Conservation (phyloP, 2,888 invertebrate genomes). For the Capitulum mitella region DNA sequence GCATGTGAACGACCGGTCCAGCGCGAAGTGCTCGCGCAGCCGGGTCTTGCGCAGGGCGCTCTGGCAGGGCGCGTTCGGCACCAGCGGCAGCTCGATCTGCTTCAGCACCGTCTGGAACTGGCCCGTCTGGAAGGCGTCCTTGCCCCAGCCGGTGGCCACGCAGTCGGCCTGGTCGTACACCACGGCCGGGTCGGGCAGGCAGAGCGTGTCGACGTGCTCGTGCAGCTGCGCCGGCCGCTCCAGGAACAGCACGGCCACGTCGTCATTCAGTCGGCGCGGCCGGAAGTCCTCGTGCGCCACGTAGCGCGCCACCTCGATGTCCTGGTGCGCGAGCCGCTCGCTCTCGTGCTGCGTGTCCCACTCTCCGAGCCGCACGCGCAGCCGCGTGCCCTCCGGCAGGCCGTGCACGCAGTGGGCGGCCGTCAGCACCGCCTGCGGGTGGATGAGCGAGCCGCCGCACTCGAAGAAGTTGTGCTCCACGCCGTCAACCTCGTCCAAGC, state of each 20-base stretch:
- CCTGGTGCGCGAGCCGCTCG: conserved; percentile 63
- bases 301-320: conserved; percentile 52
- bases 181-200: conserved; percentile 52
- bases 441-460: conserved; percentile 73
- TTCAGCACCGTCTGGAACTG: conserved; percentile 65
- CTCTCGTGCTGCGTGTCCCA: conserved; percentile 70
- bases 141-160: conserved; percentile 68
- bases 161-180: conserved; percentile 53
- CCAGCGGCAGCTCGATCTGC: conserved; percentile 63
- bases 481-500: conserved; percentile 32
- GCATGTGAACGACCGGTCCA: conserved; percentile 65
- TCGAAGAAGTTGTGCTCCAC: conserved; percentile 52
- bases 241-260: conserved; percentile 60
- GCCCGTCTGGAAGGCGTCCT: conserved; percentile 56
- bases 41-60: conserved; percentile 56
- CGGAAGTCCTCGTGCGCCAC: conserved; percentile 37
- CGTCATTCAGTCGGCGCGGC: conserved; percentile 49
- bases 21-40: conserved; percentile 57
- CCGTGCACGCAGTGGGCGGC: conserved; percentile 65
- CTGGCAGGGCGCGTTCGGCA: conserved; percentile 53
- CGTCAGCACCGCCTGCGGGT: conserved; percentile 65
- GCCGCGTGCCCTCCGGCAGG: conserved; percentile 31
- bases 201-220: conserved; percentile 64
- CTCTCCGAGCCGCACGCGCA: conserved; percentile 64
- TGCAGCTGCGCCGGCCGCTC: conserved; percentile 53